Evolutionary conservation across 2,113 vertebrate species (phyloP).

Genomic region (Elephantulus edwardii): DNA sequence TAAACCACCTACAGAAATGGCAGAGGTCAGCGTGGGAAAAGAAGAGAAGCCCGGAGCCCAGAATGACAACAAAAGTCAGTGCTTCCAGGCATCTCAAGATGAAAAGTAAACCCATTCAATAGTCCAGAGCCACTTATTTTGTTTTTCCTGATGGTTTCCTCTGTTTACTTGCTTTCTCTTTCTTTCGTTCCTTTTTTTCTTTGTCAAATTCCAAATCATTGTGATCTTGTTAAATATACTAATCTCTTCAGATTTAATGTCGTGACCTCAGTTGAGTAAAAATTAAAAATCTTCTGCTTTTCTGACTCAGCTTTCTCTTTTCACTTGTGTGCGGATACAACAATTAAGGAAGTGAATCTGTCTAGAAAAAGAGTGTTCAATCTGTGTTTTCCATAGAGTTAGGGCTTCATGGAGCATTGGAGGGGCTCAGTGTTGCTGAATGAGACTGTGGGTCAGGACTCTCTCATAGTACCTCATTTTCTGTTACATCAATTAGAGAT

Average conservation of each 20-base stretch:
- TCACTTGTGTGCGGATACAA: neutral
- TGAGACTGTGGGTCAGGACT: neutral
- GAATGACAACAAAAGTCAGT: conserved; percentile 54
- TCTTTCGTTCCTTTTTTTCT: too few relatives aligned
- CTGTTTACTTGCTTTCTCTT: neutral
- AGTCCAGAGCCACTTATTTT: neutral
- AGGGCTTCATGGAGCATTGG: neutral
- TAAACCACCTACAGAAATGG: conserved; percentile 64
- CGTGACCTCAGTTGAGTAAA: conserved; percentile 39
- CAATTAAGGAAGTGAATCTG: neutral
- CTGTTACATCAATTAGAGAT: neutral
- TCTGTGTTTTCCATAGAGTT: neutral
- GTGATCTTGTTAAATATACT: conserved; percentile 49
- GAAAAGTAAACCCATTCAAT: neutral
- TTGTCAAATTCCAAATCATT: neutral
- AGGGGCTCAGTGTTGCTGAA: rapidly evolving
- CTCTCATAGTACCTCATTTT: neutral
- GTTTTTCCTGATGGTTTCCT: neutral
- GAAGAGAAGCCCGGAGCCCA: conserved; percentile 58
- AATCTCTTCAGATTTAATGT: conserved; percentile 62
- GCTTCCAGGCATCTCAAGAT: conserved; percentile 42
- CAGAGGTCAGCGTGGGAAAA: conserved; percentile 76
- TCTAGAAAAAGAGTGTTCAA: neutral
- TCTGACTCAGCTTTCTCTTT: neutral
- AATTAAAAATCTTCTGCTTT: conserved; percentile 20